Percentiles rank a stretch among this genome's conserved stretches.
Conservation (phyloP, 2,888 invertebrate species). For the Amphipyra tragopoginis region DNA sequence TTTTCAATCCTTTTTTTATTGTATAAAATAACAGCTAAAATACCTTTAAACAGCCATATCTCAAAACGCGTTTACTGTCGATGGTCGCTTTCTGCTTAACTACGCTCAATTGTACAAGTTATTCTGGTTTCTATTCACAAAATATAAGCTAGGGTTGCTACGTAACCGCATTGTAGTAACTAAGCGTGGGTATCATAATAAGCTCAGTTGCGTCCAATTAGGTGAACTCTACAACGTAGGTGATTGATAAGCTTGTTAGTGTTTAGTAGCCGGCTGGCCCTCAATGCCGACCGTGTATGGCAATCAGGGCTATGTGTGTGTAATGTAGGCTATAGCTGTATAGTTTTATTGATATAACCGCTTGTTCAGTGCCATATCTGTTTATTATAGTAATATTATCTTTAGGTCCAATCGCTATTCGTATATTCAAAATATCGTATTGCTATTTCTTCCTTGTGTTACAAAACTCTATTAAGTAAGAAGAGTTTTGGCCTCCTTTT, state of each 20-base stretch:
- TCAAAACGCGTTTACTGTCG: too few species aligned
- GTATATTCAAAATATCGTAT: too few species aligned
- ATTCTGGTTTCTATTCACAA: not conserved
- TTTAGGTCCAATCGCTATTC: too few species aligned
- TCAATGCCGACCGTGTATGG: constrained; percentile 14
- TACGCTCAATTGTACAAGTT: too few species aligned
- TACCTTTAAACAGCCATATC: too few species aligned
- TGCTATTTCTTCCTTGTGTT: too few species aligned
- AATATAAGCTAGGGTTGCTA: not conserved
- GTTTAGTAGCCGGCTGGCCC: constrained; percentile 28
- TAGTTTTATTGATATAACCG: constrained; percentile 10
- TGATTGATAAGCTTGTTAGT: constrained; percentile 53
- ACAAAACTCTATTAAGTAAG: too few species aligned
- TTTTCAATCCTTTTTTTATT: too few species aligned
- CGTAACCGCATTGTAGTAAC: constrained; percentile 1
- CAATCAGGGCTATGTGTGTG: too few species aligned
- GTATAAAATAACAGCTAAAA: too few species aligned
- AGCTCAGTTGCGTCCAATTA: constrained; percentile 37
- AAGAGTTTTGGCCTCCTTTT: too few species aligned
- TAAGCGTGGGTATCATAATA: constrained; percentile 27
- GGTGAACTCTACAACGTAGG: constrained; percentile 11
- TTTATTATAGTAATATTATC: not conserved
- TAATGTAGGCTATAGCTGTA: constrained; percentile 19
- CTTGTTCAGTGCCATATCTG: constrained; percentile 2
- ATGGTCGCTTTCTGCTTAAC: too few species aligned